These are phyloP conservation scores for Acropternis orthonyx DNA, from an alignment of 2,797 vertebrate genomes.

Conservation along the genomic window DNA sequence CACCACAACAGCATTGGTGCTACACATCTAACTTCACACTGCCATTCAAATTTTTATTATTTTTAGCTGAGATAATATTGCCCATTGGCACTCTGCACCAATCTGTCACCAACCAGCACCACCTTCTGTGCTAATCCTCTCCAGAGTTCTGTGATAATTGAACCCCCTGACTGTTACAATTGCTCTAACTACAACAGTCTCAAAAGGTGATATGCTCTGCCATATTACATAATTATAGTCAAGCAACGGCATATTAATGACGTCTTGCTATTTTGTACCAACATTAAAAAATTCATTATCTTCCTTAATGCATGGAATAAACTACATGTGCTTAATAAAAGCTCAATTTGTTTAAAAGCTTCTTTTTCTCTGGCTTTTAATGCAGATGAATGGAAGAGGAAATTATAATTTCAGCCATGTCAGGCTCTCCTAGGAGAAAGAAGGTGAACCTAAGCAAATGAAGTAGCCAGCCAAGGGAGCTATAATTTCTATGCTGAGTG, in stretches of 20 bases:
- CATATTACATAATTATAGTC: neutral
- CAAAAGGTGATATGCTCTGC: neutral
- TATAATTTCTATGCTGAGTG: neutral
- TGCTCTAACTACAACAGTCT: neutral
- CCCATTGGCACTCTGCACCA: rapidly evolving
- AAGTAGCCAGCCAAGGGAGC: neutral
- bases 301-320: neutral
- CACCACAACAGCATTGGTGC: neutral
- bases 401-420: neutral
- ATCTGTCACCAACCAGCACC: neutral
- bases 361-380: neutral
- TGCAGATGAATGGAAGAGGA: neutral
- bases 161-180: neutral
- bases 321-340: neutral
- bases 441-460: neutral
- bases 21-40: neutral
- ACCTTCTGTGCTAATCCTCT: neutral
- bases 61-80: no score
- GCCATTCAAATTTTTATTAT: neutral
- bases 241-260: neutral
- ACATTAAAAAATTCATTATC: neutral
- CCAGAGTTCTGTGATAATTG: neutral
- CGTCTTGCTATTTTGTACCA: neutral
- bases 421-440: neutral
- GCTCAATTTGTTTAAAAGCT: neutral